Base-by-base conservation (phyloP, 1,140 invertebrate genomes). In the Vanessa atalanta region DNA sequence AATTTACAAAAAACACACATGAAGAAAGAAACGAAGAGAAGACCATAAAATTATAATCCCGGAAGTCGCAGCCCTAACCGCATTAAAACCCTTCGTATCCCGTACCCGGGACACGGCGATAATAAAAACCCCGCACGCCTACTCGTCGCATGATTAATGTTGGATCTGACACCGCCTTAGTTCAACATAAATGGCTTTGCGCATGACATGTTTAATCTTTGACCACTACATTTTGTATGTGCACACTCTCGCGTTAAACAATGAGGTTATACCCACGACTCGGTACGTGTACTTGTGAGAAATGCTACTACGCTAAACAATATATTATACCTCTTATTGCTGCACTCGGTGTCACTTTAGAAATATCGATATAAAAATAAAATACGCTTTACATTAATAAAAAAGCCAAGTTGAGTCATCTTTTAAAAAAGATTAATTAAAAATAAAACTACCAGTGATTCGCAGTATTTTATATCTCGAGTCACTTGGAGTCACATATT, bases 71-170 rank as follows among this genome's bases (percentile, higher is more conserved):
- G 43, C 71, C 65, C 65, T 68, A 50, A 63, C 69, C 69, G 47
- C 69, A 63, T 63, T 14, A 73, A 51, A 47, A 12, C 71, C 71
- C 65, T 55, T 61, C 43, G 64, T 26, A 57, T 65, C 65, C 71
- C 47, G 51, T 47, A 55, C 43, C 63, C 55, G 61, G 51, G 64
- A 72, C 71, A 73, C 65, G 23, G 60, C n/a, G 65, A 73, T 73
- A 73, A 73, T 67, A 73, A 76, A 68, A 76, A 75, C 73, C 61
- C 43, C 51, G 53, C 51, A 57, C 55, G 53, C 72, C 65, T 70
- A 70, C 68, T 66, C 70, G 60, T 70, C 68, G 23, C 70, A 70
- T 77, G 75, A 77, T 77, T 70, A 77, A 72, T 77, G 66, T 26
- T 43, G 53, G 31, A 16, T 50, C 68, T 73, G 72, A 73, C 72